These are phyloP conservation scores for Dendrolimus houi DNA, from an alignment of 2,888 invertebrate species.

Conservation along the genomic window DNA sequence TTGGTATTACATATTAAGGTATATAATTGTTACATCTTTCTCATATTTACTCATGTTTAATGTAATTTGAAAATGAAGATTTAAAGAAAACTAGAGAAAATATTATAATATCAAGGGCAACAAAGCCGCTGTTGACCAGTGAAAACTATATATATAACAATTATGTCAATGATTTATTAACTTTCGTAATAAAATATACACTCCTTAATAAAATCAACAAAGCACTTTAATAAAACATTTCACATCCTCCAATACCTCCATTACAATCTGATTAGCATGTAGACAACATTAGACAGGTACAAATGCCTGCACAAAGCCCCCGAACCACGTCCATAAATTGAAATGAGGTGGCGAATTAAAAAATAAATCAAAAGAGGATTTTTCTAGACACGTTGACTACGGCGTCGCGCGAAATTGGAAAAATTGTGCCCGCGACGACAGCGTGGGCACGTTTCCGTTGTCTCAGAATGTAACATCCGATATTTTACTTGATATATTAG, in stretches of 20 bases:
- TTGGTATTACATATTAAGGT: too few species aligned
- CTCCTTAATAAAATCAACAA: neutral
- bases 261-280: constrained; percentile 42
- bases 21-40: too few species aligned
- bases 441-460: constrained; percentile 14
- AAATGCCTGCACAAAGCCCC: constrained; percentile 50
- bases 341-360: constrained; percentile 71
- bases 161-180: too few species aligned
- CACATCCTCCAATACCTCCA: neutral
- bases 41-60: too few species aligned
- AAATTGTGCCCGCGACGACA: constrained; percentile 36
- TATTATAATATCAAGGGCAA: too few species aligned
- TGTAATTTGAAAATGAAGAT: too few species aligned
- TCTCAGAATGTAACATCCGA: constrained; percentile 1
- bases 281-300: constrained; percentile 58
- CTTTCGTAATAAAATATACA: too few species aligned
- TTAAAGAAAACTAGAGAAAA: too few species aligned
- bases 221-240: neutral
- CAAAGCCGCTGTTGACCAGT: too few species aligned
- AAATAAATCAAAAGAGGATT: constrained; percentile 75
- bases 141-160: too few species aligned
- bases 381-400: constrained; percentile 59
- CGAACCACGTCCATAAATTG: constrained; percentile 52
- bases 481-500: too few species aligned
- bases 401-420: constrained; percentile 52